These are phyloP conservation scores for Sicus ferrugineus DNA, from an alignment of 2,888 invertebrate species.

Conservation along the genomic window DNA sequence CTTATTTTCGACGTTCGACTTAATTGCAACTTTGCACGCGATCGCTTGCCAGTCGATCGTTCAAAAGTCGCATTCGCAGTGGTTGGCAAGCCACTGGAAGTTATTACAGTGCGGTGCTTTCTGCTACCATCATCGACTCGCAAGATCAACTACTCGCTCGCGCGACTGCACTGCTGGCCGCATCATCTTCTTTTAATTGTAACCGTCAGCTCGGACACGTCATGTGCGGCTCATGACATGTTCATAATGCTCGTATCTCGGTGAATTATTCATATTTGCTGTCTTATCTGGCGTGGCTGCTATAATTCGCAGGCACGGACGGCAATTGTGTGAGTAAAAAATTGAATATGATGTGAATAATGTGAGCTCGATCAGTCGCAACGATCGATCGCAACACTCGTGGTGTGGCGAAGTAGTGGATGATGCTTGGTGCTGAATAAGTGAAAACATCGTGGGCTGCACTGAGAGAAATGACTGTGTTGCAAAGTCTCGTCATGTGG, in stretches of 20 bases:
- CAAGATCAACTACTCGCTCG: not conserved
- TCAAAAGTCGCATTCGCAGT: not conserved
- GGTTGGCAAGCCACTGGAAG: not conserved
- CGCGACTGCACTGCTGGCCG: not conserved
- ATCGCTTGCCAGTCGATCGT: constrained; percentile 13
- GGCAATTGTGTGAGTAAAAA: constrained; percentile 8
- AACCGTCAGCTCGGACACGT: constrained; percentile 24
- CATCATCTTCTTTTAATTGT: constrained; percentile 26
- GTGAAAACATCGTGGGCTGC: not conserved
- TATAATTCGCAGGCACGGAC: constrained; percentile 13
- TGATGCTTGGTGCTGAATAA: no score
- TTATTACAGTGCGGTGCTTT: not conserved
- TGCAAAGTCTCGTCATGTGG: no score
- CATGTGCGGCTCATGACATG: constrained; percentile 30
- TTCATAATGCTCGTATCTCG: constrained; percentile 25
- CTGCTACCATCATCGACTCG: not conserved
- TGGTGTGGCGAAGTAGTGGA: not conserved
- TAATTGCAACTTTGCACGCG: constrained; percentile 24
- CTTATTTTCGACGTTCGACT: constrained; percentile 5
- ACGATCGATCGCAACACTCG: constrained; percentile 15
- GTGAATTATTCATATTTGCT: constrained; percentile 29
- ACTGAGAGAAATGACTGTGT: not conserved
- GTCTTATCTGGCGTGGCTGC: constrained; percentile 2
- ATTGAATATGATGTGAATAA: constrained; percentile 8
- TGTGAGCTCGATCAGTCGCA: constrained; percentile 14